Base-by-base conservation (phyloP, 2,888 invertebrate genomes). In the Priocnemis perturbator region DNA sequence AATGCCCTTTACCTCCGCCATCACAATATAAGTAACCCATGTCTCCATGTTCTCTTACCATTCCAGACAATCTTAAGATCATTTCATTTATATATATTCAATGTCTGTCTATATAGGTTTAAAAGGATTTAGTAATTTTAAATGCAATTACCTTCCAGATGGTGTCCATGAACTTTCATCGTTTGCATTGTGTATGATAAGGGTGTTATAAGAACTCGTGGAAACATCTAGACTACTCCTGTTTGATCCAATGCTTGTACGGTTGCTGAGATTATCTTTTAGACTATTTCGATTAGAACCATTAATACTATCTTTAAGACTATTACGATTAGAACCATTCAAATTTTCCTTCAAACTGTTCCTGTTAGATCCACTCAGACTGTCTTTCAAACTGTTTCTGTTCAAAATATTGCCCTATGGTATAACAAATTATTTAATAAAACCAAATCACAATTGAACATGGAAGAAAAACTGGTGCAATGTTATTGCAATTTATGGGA, bases 151-250 rank as follows among this genome's bases (percentile, higher is more conserved):
- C 87, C 89, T 89, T 89, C 91, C 92, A 64, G 87, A 86, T 65
- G 87, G 87, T 63, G 93, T 92, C 94, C 94, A 94, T 17, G 93
- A 92, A 83, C 93, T 94, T 83, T 94, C 94, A 78, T 92, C 92
- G 73, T 93, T 92, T 44, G 92, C 92, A 85, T 92, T 94, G 86
- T 96, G 95, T 83, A 96, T 96, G 78, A 96, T 95, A 56, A 96
- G 91, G 15, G 96, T 96, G 85, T 95, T 95, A 86, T 95, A 96
- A 2, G 95, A 94, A 63, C 95, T 94, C 9, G 94, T 94, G 30
- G 94, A 94, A 3, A 94, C 93, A 87, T 95, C 94, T 80, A 94
- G 89, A 26, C 93, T 93, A 80, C 93, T 93, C 66, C 93, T 90
- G 84, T 93, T 93, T 60, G 93, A 92, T 21, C 92, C 92, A 2